These are phyloP conservation scores for Harmothoe impar DNA, from an alignment of 2,888 invertebrate genomes.

Conservation along the genomic window DNA sequence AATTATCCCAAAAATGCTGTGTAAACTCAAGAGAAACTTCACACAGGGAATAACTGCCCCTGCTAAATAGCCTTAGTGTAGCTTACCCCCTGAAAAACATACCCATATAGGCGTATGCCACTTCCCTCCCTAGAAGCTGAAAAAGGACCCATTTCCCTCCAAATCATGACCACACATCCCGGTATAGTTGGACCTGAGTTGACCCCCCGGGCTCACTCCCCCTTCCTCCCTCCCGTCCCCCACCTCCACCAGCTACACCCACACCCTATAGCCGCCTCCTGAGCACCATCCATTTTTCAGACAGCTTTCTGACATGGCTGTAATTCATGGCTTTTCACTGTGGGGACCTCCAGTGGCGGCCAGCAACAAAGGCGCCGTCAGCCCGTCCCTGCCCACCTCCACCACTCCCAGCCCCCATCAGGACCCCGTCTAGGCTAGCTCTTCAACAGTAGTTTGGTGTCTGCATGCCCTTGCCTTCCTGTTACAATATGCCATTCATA, in stretches of 20 bases:
- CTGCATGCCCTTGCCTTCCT: too few species aligned
- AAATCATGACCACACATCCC: too few species aligned
- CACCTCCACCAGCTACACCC: background rate
- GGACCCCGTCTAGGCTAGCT: background rate
- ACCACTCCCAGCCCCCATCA: background rate
- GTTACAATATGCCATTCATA: too few species aligned
- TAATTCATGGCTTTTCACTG: conserved; percentile 42
- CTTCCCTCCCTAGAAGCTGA: too few species aligned
- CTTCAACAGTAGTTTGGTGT: background rate
- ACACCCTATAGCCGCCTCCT: background rate
- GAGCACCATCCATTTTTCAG: conserved; percentile 28
- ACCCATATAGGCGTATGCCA: too few species aligned
- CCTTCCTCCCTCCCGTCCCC: background rate
- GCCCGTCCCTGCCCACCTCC: background rate
- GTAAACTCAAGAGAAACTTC: too few species aligned
- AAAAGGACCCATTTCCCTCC: too few species aligned
- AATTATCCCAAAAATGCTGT: too few species aligned
- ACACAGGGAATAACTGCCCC: too few species aligned
- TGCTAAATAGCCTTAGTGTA: too few species aligned
- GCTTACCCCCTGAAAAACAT: too few species aligned
- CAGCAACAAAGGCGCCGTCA: background rate
- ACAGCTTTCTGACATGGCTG: conserved; percentile 23
- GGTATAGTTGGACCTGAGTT: too few species aligned
- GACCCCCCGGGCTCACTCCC: background rate
- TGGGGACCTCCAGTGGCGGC: background rate